Conservation (phyloP, 2,797 vertebrate species). For the Gephyroberyx darwinii region DNA sequence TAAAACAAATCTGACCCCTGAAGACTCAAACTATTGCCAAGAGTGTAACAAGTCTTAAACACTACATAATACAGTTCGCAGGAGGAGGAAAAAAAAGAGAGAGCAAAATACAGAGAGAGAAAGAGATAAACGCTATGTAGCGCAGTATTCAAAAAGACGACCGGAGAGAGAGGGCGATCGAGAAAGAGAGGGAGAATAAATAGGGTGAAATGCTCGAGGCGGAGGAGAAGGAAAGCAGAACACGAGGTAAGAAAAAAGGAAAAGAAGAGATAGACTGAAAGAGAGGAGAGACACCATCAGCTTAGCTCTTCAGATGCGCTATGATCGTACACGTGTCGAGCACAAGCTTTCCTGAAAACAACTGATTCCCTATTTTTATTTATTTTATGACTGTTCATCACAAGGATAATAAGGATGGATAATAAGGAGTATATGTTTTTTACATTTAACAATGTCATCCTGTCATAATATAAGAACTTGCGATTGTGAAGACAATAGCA, state of each 20-base stretch:
- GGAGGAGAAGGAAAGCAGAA: slow-evolving; percentile 15
- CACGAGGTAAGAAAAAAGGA: slow-evolving; percentile 3
- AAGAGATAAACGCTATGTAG: neutral
- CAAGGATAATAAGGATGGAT: no score
- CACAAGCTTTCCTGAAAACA: no score
- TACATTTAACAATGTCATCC: no score
- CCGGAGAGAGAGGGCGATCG: neutral
- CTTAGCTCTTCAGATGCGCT: no score
- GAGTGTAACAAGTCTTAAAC: slow-evolving; percentile 54
- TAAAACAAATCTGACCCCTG: slow-evolving; percentile 56
- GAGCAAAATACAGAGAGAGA: neutral
- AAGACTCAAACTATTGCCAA: slow-evolving; percentile 46
- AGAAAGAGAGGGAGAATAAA: slow-evolving; percentile 24
- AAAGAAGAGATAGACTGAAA: slow-evolving; percentile 38
- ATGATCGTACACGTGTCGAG: no score
- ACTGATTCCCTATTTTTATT: no score
- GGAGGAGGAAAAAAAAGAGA: slow-evolving; percentile 14
- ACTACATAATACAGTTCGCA: slow-evolving; percentile 40
- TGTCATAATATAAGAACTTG: no score
- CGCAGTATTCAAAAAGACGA: neutral
- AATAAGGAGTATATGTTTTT: no score
- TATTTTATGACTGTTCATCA: no score
- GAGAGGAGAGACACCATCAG: no score
- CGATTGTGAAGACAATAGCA: no score
- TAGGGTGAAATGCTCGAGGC: slow-evolving; percentile 34